Percentiles rank a stretch among this genome's conserved stretches.
These are phyloP conservation scores for Onchidella celtica DNA, from an alignment of 2,888 invertebrate species.

Conservation along the genomic window DNA sequence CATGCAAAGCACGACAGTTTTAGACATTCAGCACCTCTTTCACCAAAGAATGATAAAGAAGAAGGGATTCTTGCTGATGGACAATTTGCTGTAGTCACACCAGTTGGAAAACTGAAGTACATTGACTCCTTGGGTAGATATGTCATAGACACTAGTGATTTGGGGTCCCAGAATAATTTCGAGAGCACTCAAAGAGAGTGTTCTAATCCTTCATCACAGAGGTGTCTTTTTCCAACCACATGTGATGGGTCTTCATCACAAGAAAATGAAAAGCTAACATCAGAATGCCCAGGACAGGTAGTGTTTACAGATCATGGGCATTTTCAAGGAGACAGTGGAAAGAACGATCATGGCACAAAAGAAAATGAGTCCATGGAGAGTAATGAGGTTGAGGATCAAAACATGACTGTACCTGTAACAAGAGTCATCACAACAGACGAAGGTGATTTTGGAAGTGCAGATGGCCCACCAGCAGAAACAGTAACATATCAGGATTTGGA, in stretches of 20 bases:
- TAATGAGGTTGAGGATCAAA: background rate
- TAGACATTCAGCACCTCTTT: background rate
- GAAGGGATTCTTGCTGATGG: background rate
- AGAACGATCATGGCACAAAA: background rate
- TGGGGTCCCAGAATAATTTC: background rate
- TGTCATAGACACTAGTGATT: background rate
- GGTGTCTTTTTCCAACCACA: background rate
- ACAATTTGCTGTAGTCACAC: background rate
- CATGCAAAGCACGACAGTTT: background rate
- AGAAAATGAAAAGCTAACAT: background rate
- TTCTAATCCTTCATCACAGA: background rate
- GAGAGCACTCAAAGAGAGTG: too few species aligned
- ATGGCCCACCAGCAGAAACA: background rate
- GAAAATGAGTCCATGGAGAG: background rate
- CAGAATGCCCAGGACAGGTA: background rate
- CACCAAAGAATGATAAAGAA: too few species aligned
- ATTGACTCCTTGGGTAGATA: background rate
- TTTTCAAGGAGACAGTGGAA: background rate
- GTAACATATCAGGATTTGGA: background rate
- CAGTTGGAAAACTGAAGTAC: slow-evolving; percentile 14
- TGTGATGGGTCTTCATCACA: too few species aligned
- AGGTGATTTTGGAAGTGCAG: background rate
- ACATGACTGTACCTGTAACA: background rate
- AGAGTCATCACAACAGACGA: background rate
- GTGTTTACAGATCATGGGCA: background rate